These are phyloP conservation scores for Apaloderma vittatum DNA, from an alignment of 2,113 vertebrate species.

Conservation along the genomic window DNA sequence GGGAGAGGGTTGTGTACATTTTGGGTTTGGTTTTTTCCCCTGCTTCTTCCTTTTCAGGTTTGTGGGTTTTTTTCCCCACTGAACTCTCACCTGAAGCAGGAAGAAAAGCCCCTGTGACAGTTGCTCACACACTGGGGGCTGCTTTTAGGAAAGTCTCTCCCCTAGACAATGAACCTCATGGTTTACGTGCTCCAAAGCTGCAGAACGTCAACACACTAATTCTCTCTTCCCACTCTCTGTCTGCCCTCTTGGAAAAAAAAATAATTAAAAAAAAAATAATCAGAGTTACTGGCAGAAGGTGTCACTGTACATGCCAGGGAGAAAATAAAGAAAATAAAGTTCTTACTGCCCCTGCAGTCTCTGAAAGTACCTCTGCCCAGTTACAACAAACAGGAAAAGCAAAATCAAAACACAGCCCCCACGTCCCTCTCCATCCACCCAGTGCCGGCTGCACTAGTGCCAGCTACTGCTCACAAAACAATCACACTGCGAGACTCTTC, in stretches of 20 bases:
- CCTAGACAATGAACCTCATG: neutral
- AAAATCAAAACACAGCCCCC: conserved; percentile 42
- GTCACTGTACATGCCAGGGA: neutral
- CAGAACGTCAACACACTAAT: neutral
- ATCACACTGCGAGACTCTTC: neutral
- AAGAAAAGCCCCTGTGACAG: neutral
- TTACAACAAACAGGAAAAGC: conserved; percentile 59
- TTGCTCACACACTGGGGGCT: neutral
- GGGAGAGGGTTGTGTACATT: neutral
- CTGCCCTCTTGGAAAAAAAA: neutral
- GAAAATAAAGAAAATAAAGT: conserved; percentile 11
- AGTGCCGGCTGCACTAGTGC: neutral
- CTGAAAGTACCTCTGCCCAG: conserved; percentile 34
- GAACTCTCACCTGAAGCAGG: conserved; percentile 11
- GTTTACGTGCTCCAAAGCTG: neutral
- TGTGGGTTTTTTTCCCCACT: neutral
- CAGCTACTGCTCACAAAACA: neutral
- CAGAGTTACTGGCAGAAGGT: neutral
- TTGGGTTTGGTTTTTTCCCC: neutral
- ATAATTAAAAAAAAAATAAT: neutral
- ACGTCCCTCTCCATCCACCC: neutral
- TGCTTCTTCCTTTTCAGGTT: neutral
- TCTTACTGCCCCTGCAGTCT: neutral
- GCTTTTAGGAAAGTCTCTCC: neutral
- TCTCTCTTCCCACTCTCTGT: neutral